phyloP scores from a whole-genome alignment of 1,140 invertebrate genomes.

The Antheraea mylitta region DNA sequence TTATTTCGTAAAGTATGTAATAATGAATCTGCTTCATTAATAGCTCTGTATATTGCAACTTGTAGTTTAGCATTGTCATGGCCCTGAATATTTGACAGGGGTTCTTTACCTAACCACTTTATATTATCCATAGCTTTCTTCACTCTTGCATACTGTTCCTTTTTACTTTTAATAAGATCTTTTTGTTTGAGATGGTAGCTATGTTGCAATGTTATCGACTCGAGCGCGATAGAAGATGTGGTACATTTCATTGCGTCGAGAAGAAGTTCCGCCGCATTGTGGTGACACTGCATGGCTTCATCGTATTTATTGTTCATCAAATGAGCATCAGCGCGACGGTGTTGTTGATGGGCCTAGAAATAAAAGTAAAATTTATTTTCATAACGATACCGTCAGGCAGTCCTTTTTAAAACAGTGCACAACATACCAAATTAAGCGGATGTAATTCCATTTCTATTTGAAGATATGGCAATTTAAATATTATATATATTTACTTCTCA shows the following conservation, averaged over 20 bases:
- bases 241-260: slow-evolving; percentile 79
- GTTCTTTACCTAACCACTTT: slow-evolving; percentile 65
- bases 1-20: slow-evolving; percentile 64
- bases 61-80: slow-evolving; percentile 74
- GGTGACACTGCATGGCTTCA: slow-evolving; percentile 82
- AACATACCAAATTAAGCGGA: slow-evolving; percentile 66
- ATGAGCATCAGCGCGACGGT: slow-evolving; percentile 81
- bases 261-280: slow-evolving; percentile 80
- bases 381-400: not conserved
- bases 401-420: not conserved
- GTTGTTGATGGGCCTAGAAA: slow-evolving; percentile 82
- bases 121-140: slow-evolving; percentile 80
- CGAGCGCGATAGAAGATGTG: slow-evolving; percentile 72
- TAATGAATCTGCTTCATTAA: slow-evolving; percentile 83
- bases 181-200: slow-evolving; percentile 82
- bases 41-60: slow-evolving; percentile 79
- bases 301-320: slow-evolving; percentile 80
- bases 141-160: slow-evolving; percentile 80
- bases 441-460: slow-evolving; percentile 57
- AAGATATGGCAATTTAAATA: not conserved
- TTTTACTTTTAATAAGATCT: slow-evolving; percentile 76
- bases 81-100: slow-evolving; percentile 42
- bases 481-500: not conserved
- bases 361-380: not conserved
- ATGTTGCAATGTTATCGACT: slow-evolving; percentile 81